Evolutionary conservation across 2,888 invertebrate genomes (phyloP).

Genomic region (Lasioglossum calceatum): DNA sequence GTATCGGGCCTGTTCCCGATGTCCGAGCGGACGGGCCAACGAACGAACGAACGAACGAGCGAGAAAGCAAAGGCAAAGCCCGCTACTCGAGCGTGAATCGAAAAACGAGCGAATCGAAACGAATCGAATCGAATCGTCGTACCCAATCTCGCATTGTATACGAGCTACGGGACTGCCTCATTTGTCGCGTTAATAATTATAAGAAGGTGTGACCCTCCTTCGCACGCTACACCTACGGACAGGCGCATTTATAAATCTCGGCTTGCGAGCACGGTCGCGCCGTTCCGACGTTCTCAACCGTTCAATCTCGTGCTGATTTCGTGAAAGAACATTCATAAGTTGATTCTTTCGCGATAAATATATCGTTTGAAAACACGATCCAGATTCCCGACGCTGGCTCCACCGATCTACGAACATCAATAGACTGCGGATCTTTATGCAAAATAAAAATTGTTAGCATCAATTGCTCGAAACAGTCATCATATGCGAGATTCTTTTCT

Average conservation of each 20-base stretch:
- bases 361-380: too few relatives aligned
- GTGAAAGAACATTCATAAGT: neutral
- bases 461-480: neutral
- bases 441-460: too few relatives aligned
- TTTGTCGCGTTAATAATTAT: slow-evolving; percentile 84
- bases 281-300: slow-evolving; percentile 63
- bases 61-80: neutral
- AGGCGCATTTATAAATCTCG: slow-evolving; percentile 80
- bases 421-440: too few relatives aligned
- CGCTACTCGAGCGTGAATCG: slow-evolving; percentile 32
- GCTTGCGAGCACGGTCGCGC: slow-evolving; percentile 67
- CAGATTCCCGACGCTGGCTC: too few relatives aligned
- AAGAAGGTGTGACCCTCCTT: slow-evolving; percentile 81
- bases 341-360: neutral
- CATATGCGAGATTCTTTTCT: neutral
- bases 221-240: slow-evolving; percentile 79
- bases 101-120: slow-evolving; percentile 69
- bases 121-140: slow-evolving; percentile 66
- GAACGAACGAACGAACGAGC: neutral
- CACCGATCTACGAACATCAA: too few relatives aligned
- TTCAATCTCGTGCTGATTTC: neutral
- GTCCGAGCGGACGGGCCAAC: neutral
- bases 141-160: slow-evolving; percentile 72
- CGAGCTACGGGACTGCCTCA: slow-evolving; percentile 76
- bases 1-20: neutral